Base-by-base conservation (phyloP, 2,888 invertebrate species). In the Adela reaumurella region DNA sequence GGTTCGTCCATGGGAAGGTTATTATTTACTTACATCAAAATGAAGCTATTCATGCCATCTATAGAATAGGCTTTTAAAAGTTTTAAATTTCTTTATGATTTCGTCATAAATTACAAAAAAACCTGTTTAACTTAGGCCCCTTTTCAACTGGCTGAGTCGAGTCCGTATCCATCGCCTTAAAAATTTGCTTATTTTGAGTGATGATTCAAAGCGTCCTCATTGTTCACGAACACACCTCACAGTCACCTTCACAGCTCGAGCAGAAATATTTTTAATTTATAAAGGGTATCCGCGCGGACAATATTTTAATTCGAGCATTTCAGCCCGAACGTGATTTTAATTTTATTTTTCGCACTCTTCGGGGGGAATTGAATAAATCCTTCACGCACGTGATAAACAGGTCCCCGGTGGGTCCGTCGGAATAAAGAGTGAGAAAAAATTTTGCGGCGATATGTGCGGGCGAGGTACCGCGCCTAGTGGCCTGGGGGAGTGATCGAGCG, bases 401-500 rank as follows among this genome's bases (percentile, higher is more conserved):
- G 73, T 61, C 78, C 69, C 73, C 53, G 50, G 67, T 54, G 74
- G 59, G 57, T 53, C 56, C 56, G 57, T 59, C 45, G 28, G 49
- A 41, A 41, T 20, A 61, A 64, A 57, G 57, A 68, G 65, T 68
- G 65, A n/a, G 64, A 72, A 74, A 74, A 70, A 74, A 70, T 71
- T 67, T 71, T 72, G 43, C 10, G 43, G 43, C 14, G 43, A 2
- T 16, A 19, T 19, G 43, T 43, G 19, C 3, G 43, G 18, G 43
- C 64, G 67, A 62, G 62, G 59, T 58, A n/a, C 58, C 56, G 57
- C 53, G 65, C 20, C 28, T 10, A 43, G n/a, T n/a, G 24, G 65
- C 67, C 71, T 57, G 60, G 74, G 74, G 76, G 74, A 72, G 74
- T 72, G 74, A 76, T 76, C 74, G 68, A 67, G 58, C 65, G 74